Base-by-base conservation (phyloP, 2,888 invertebrate species). In the Hecatera dysodea region DNA sequence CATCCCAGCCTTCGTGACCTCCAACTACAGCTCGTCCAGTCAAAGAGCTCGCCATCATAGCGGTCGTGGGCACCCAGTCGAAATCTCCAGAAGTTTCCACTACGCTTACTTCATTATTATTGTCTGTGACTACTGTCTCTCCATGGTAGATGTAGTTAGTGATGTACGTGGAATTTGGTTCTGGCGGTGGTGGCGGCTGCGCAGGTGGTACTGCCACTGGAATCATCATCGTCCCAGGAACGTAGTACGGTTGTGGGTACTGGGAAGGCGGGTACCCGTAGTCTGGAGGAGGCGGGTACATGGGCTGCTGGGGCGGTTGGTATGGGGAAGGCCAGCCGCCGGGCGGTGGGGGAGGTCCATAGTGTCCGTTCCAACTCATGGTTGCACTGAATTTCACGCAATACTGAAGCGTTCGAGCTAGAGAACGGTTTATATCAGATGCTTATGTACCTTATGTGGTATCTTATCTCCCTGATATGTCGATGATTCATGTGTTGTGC, bases 1-100 rank as follows among this genome's bases (percentile, higher is more conserved):
- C 94, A 56, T 96, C 96, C 95, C 96, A 95, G 0, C 95, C 96
- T 82, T 96, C 96, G 44, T 95, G 93, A 0, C 96, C 96, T 0
- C 95, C 96, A 0, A 94, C 88, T 0, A 96, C 95, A 0, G 96
- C 96, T 81, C 93, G 89, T 0, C 95, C 95, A 0, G 91, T 88
- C 19, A 96, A 75, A 19, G 89, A 86, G 1, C 85, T 87, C 0
- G 95, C 95, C 36, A 91, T 91, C 0, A 91, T 91, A 0, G 95
- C 88, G 0, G 95, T 95, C 0, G 94, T 91, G 0, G 94, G 93
- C 0, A 95, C 87, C 96, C 96, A 96, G 48, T 95, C 93, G 64
- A 88, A 93, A 2, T 95, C 95, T 66, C 95, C 95, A 46, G 93
- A 89, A 53, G 87, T 87, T 82, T 95, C 95, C 0, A 92, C 94